phyloP scores from a whole-genome alignment of 2,888 invertebrate species.

The Chrysolina oricalcia region DNA sequence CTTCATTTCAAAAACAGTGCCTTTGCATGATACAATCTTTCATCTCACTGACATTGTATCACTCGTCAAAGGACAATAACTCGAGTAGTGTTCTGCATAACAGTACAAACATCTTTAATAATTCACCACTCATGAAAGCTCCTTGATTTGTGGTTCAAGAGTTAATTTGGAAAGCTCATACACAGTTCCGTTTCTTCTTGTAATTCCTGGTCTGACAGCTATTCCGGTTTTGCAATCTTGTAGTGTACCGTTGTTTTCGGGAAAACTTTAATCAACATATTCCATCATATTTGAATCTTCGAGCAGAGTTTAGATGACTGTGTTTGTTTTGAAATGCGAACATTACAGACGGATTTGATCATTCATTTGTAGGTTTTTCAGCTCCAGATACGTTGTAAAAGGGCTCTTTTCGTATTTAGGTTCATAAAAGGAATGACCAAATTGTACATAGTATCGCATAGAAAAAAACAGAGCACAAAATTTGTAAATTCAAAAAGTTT shows the following conservation, averaged over 20 bases:
- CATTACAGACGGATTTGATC: too few relatives aligned
- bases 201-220: not conserved
- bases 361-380: not conserved
- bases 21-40: not conserved
- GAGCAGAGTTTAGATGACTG: too few relatives aligned
- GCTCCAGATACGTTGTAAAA: not conserved
- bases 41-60: not conserved
- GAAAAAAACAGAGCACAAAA: too few relatives aligned
- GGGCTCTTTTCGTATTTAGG: too few relatives aligned
- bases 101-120: not conserved
- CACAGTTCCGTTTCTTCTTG: not conserved
- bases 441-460: too few relatives aligned
- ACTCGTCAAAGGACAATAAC: not conserved
- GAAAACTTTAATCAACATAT: constrained; percentile 1
- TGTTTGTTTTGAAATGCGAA: too few relatives aligned
- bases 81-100: not conserved
- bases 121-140: constrained; percentile 1
- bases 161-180: not conserved
- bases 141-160: not conserved
- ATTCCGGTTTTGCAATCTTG: not conserved
- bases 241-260: not conserved
- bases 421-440: too few relatives aligned
- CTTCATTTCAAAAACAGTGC: too few relatives aligned
- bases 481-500: too few relatives aligned
- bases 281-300: not conserved